phyloP scores from a whole-genome alignment of 2,797 vertebrate species.

The Macroramphosus scolopax region DNA sequence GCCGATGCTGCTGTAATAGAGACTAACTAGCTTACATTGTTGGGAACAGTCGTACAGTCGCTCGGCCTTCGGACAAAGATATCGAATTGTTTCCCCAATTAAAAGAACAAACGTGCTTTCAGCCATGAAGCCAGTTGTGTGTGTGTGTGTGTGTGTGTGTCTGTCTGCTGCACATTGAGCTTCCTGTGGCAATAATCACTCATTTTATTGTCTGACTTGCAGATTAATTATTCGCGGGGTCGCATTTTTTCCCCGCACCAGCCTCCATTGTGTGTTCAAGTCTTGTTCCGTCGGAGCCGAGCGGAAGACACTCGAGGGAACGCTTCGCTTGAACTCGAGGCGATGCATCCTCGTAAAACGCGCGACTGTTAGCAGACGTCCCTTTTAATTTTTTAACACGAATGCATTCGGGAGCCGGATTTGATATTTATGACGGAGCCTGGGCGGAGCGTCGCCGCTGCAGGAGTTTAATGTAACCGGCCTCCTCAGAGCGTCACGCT shows the following conservation, averaged over 20 bases:
- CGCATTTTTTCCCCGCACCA: constrained; percentile 25
- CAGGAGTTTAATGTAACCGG: constrained; percentile 8
- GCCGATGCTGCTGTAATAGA: too few relatives aligned
- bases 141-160: too few relatives aligned
- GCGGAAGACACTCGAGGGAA: constrained; percentile 4
- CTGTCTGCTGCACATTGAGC: too few relatives aligned
- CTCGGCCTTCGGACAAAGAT: too few relatives aligned
- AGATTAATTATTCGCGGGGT: constrained; percentile 22
- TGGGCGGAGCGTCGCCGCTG: too few relatives aligned
- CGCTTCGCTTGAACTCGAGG: not conserved
- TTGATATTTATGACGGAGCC: constrained; percentile 15
- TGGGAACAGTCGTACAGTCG: too few relatives aligned
- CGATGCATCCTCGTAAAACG: constrained; percentile 1
- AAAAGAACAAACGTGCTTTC: too few relatives aligned
- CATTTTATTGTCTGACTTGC: too few relatives aligned
- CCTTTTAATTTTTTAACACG: not conserved
- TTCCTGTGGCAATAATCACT: too few relatives aligned
- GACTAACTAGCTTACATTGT: too few relatives aligned
- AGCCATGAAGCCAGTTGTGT: too few relatives aligned
- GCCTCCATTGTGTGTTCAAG: constrained; percentile 5
- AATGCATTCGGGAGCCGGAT: constrained; percentile 6
- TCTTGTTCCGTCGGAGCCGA: not conserved
- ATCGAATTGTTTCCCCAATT: too few relatives aligned
- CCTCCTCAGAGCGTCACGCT: constrained; percentile 15
- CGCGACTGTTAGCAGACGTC: constrained; percentile 1